Conservation (phyloP, 2,113 vertebrate species). For the Acrocephalus arundinaceus region DNA sequence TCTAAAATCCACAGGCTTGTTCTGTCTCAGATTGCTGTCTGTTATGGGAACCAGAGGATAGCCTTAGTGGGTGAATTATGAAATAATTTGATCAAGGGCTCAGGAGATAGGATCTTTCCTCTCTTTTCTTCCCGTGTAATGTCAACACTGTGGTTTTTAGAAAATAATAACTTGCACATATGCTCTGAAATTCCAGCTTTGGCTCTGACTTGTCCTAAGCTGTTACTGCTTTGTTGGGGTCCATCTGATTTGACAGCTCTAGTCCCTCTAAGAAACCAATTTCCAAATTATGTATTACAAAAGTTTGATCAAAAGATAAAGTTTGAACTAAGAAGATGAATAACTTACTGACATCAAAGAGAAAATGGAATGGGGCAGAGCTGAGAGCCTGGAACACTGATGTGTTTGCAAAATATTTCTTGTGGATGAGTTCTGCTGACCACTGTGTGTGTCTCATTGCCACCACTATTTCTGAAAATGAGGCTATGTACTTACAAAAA, state of each 20-base stretch:
- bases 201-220: conserved; percentile 29
- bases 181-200: background rate
- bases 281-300: conserved; percentile 14
- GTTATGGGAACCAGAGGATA: background rate
- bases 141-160: conserved; percentile 55
- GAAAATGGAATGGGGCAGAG: background rate
- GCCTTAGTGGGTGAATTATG: conserved; percentile 18
- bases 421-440: background rate
- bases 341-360: conserved; percentile 28
- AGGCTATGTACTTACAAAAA: background rate
- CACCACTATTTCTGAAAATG: background rate
- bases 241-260: conserved; percentile 46
- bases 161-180: conserved; percentile 31
- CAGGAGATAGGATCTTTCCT: conserved; percentile 31
- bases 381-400: background rate
- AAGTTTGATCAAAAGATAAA: conserved; percentile 31
- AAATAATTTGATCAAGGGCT: conserved; percentile 43
- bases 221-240: background rate
- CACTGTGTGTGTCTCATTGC: background rate
- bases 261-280: conserved; percentile 46
- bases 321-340: conserved; percentile 11
- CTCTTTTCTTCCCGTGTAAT: conserved; percentile 40
- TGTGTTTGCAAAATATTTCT: background rate
- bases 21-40: conserved; percentile 8
- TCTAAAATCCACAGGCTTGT: background rate